phyloP scores from a whole-genome alignment of 2,888 invertebrate species.

The Pristionchus japonicus region DNA sequence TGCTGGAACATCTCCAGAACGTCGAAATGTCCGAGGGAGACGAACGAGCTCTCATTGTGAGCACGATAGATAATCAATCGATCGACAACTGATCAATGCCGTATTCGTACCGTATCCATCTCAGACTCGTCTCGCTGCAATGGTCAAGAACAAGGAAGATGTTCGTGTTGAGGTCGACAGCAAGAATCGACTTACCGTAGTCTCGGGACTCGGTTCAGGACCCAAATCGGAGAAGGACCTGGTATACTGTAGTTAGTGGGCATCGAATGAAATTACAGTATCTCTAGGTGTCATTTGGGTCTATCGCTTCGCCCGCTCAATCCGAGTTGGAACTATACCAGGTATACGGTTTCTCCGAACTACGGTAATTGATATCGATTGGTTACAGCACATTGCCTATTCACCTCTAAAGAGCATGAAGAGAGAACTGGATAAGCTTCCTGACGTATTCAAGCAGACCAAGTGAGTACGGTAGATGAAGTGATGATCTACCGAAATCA shows the following conservation, averaged over 20 bases:
- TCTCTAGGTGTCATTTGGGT: neutral
- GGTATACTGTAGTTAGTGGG: neutral
- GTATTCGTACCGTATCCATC: neutral
- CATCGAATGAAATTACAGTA: neutral
- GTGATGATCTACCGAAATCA: neutral
- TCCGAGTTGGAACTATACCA: slow-evolving; percentile 17
- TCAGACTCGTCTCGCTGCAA: neutral
- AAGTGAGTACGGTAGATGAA: neutral
- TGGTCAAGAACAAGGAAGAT: slow-evolving; percentile 4
- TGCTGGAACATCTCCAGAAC: slow-evolving; percentile 11
- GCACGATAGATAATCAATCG: neutral
- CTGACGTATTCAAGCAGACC: slow-evolving; percentile 1
- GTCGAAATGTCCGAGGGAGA: neutral
- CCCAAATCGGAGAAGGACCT: neutral
- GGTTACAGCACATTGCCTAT: slow-evolving; percentile 10
- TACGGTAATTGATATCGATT: slow-evolving; percentile 8
- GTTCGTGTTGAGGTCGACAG: slow-evolving; percentile 14
- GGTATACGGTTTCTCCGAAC: neutral
- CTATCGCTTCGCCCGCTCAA: neutral
- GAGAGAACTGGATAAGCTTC: neutral
- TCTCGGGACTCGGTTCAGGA: neutral
- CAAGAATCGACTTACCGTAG: neutral
- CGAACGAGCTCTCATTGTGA: slow-evolving; percentile 17
- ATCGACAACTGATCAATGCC: neutral
- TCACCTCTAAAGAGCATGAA: neutral